Conservation (phyloP, 2,113 vertebrate species). For the Merops nubicus region DNA sequence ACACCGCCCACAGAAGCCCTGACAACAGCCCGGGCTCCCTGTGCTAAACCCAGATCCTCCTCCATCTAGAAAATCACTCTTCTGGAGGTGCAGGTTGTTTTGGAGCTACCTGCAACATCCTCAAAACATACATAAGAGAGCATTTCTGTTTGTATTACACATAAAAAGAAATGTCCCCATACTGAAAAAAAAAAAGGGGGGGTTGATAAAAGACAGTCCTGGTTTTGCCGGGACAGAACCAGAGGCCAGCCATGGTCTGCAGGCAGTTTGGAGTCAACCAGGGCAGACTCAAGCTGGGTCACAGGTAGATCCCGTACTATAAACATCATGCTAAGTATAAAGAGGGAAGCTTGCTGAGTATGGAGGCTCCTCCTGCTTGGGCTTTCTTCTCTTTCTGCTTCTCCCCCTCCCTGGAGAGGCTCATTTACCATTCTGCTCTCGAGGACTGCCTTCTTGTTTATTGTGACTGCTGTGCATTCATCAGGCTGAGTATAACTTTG, state of each 20-base stretch:
- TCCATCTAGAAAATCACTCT: background rate
- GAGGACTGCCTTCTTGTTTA: background rate
- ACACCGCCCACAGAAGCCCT: background rate
- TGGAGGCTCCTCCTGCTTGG: background rate
- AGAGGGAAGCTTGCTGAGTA: background rate
- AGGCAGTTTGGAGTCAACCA: background rate
- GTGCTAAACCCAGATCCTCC: background rate
- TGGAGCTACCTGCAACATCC: background rate
- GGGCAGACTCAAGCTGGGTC: background rate
- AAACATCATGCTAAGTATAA: background rate
- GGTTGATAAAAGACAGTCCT: slow-evolving; percentile 26
- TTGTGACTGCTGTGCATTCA: background rate
- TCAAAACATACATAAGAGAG: background rate
- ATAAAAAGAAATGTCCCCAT: background rate
- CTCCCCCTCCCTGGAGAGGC: background rate
- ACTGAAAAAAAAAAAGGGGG: slow-evolving; percentile 29
- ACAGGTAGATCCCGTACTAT: background rate
- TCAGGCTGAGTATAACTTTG: background rate
- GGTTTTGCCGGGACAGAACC: background rate
- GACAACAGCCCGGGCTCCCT: background rate
- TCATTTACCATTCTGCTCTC: background rate
- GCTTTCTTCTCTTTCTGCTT: background rate
- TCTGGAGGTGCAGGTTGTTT: background rate
- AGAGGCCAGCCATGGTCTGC: background rate
- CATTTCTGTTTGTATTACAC: background rate